Evolutionary conservation across 2,113 vertebrate species (phyloP).

Genomic region (Psettodes erumei): DNA sequence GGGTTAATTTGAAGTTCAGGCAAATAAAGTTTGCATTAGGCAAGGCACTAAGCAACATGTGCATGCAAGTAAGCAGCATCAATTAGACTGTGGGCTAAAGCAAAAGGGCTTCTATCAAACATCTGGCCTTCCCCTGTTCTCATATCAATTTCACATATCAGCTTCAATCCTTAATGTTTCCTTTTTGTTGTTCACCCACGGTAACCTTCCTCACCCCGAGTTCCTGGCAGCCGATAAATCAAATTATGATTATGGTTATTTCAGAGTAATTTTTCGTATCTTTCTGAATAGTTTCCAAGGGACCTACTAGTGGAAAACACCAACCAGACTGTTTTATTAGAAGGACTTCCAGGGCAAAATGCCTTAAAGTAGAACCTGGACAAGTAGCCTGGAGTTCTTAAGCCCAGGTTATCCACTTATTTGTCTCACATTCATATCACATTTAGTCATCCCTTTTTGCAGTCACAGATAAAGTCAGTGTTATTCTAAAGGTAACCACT

Average conservation of each 20-base stretch:
- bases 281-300: constrained; percentile 51
- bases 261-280: constrained; percentile 60
- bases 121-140: constrained; percentile 58
- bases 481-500: background rate
- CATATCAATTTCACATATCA: constrained; percentile 57
- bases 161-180: constrained; percentile 57
- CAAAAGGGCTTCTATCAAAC: constrained; percentile 56
- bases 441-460: background rate
- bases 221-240: constrained; percentile 69
- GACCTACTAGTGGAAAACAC: constrained; percentile 54
- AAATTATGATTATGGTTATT: constrained; percentile 67
- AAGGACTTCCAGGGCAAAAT: constrained; percentile 39
- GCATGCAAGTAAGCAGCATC: constrained; percentile 35
- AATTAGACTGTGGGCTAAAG: constrained; percentile 38
- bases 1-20: constrained; percentile 21
- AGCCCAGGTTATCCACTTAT: constrained; percentile 49
- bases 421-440: constrained; percentile 37
- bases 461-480: background rate
- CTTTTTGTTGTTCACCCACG: constrained; percentile 53
- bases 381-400: constrained; percentile 15
- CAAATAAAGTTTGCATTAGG: constrained; percentile 24
- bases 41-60: constrained; percentile 36
- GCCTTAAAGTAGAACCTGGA: constrained; percentile 32
- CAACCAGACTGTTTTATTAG: constrained; percentile 56
- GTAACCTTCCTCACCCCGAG: constrained; percentile 29